Percentiles rank a stretch among this genome's conserved stretches.
These are phyloP conservation scores for Enteromius anoplus DNA, from an alignment of 2,797 vertebrate genomes.

Conservation along the genomic window DNA sequence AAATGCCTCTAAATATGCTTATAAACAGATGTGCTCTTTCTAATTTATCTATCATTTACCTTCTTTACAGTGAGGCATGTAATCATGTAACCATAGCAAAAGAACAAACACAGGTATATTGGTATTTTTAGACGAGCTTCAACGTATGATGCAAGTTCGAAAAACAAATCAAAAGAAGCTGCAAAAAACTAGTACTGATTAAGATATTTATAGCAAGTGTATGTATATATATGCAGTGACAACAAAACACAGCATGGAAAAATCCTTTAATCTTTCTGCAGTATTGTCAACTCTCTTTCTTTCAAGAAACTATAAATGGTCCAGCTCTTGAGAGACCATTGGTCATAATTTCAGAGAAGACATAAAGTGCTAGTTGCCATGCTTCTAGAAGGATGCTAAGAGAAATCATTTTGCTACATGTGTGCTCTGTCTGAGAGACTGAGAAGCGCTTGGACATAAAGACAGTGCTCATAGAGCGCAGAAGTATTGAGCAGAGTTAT, in stretches of 20 bases:
- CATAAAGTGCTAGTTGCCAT: neutral
- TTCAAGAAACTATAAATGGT: conserved; percentile 2
- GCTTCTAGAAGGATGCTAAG: neutral
- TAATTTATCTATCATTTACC: conserved; percentile 15
- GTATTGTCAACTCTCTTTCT: neutral
- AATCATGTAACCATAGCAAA: neutral
- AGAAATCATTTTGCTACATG: no score
- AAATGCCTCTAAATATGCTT: conserved; percentile 37
- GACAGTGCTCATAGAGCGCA: no score
- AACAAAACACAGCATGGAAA: conserved; percentile 3
- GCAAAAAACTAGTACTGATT: neutral
- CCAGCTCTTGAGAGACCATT: conserved; percentile 7
- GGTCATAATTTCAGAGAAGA: neutral
- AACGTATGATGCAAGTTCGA: neutral
- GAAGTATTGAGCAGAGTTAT: neutral
- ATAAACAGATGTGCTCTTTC: neutral
- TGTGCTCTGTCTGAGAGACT: no score
- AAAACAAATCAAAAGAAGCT: conserved; percentile 1
- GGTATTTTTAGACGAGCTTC: neutral
- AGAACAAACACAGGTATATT: neutral
- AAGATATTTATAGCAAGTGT: neutral
- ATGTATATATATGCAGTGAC: neutral
- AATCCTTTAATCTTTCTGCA: neutral
- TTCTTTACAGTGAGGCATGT: neutral
- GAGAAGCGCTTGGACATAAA: no score